Evolutionary conservation across 2,888 invertebrate species (phyloP).

Genomic region (Lasiommata megera): DNA sequence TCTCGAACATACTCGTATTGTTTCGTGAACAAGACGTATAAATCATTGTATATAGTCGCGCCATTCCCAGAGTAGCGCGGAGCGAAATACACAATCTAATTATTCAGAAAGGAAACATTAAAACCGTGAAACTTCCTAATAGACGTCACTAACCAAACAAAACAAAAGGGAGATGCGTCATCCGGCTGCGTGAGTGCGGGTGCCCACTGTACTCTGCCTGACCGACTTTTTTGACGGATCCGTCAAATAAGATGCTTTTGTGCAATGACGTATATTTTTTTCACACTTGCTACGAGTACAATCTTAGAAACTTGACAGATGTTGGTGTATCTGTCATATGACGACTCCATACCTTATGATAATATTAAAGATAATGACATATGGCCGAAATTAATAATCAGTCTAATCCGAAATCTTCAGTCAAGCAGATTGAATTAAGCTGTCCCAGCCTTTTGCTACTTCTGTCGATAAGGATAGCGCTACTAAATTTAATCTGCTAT

Average conservation of each 20-base stretch:
- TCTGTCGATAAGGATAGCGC: too few relatives aligned
- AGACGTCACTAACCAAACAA: conserved; percentile 26
- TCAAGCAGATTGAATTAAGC: too few relatives aligned
- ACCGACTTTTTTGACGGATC: background rate
- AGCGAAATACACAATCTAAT: conserved; percentile 15
- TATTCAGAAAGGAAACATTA: conserved; percentile 25
- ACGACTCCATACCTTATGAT: too few relatives aligned
- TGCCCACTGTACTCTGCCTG: background rate
- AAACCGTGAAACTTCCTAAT: conserved; percentile 25
- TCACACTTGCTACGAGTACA: too few relatives aligned
- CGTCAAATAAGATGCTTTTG: background rate
- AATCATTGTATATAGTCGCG: background rate
- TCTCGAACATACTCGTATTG: conserved; percentile 4
- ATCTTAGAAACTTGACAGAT: too few relatives aligned
- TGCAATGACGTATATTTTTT: too few relatives aligned
- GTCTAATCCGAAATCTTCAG: too few relatives aligned
- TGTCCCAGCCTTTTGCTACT: too few relatives aligned
- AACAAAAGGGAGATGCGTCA: conserved; percentile 27
- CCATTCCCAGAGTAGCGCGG: background rate
- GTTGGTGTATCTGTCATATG: too few relatives aligned
- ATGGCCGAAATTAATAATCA: too few relatives aligned
- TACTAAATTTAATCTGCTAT: too few relatives aligned
- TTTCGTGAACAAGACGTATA: conserved; percentile 5
- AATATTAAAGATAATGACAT: too few relatives aligned
- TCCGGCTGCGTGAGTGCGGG: conserved; percentile 7